These are phyloP conservation scores for Ochropleura plecta DNA, from an alignment of 2,888 invertebrate species.

Conservation along the genomic window DNA sequence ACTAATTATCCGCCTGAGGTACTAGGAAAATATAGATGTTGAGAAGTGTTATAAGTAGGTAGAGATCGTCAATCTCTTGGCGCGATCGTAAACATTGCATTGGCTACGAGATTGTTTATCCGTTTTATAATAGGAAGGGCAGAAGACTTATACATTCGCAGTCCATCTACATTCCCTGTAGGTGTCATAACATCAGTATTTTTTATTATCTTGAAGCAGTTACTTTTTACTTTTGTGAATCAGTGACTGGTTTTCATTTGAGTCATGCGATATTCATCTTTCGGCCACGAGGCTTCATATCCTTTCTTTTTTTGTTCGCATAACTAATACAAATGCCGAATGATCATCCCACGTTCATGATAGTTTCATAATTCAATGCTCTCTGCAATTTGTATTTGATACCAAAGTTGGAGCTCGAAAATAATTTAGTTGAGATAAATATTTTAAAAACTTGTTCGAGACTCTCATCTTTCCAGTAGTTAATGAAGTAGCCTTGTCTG, in stretches of 20 bases:
- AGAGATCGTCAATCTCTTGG: conserved; percentile 57
- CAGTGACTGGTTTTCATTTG: conserved; percentile 76
- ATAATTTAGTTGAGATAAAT: conserved; percentile 6
- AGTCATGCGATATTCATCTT: conserved; percentile 76
- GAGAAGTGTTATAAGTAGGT: conserved; percentile 27
- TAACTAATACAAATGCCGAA: conserved; percentile 77
- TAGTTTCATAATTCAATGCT: conserved; percentile 65
- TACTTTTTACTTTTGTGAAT: conserved; percentile 75
- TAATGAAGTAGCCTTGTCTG: conserved; percentile 49
- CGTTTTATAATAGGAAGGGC: conserved; percentile 66
- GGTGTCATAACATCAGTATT: conserved; percentile 74
- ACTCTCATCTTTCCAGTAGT: conserved; percentile 25
- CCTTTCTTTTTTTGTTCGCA: conserved; percentile 76
- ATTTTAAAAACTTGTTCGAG: conserved; percentile 12
- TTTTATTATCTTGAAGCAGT: conserved; percentile 73
- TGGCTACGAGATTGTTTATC: conserved; percentile 45
- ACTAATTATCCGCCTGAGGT: conserved; percentile 55
- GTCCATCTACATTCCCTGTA: conserved; percentile 68
- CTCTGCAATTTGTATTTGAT: conserved; percentile 42
- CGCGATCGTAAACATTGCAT: conserved; percentile 48
- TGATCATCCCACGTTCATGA: conserved; percentile 75
- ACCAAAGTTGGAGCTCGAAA: conserved; percentile 18
- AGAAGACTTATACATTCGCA: conserved; percentile 51
- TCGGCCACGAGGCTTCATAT: conserved; percentile 65
- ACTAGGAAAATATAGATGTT: conserved; percentile 36